Base-by-base conservation (phyloP, 2,113 vertebrate genomes). In the Anarrhichthys ocellatus region DNA sequence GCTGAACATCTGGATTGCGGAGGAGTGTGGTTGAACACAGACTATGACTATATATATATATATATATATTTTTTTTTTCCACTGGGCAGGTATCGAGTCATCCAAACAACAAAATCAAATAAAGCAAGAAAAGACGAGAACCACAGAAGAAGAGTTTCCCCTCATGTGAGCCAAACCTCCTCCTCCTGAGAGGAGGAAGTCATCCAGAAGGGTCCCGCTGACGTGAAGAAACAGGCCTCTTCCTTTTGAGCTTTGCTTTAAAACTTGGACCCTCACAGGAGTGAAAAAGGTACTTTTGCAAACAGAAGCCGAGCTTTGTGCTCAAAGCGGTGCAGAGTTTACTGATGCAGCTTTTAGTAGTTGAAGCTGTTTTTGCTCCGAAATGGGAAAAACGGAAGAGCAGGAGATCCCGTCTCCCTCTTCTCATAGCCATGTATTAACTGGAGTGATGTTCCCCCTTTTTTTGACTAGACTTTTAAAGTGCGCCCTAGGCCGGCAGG, bases 1-100 rank as follows among this genome's bases (percentile, higher is more conserved):
- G 75, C 74, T 59, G 77, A 88, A 89, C 85, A 90, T 86, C 91
- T 91, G 88, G 85, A 84, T 40, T 38, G 76, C 6, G 0, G 75
- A 22, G 54, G 80, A 84, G 70, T 81, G 24, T 38, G 54, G 18
- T 65, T 54, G 50, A 71, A 62, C 67, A n/a, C 13, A 73, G 27
- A 40, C 40, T 22, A 52, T n/a, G n/a, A 34, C 3, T 42, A 73
- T 69, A 77, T n/a, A 62, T 71, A 27, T 22, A 52, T 42, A 73
- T 69, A 77, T n/a, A 62, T 71, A 27, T 52, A 48, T 52, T 6
- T 71, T 46, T n/a, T n/a, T n/a, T n/a, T 80, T 68, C 34, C 11
- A 80, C 78, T 52, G 46, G 42, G 27, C 77, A 75, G 76, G 61
- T 71, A 68, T 85, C 48, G 77, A 84, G 44, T 86, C 46, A 59